These are phyloP conservation scores for Bombus ignitus DNA, from an alignment of 1,140 invertebrate species.

Conservation along the genomic window DNA sequence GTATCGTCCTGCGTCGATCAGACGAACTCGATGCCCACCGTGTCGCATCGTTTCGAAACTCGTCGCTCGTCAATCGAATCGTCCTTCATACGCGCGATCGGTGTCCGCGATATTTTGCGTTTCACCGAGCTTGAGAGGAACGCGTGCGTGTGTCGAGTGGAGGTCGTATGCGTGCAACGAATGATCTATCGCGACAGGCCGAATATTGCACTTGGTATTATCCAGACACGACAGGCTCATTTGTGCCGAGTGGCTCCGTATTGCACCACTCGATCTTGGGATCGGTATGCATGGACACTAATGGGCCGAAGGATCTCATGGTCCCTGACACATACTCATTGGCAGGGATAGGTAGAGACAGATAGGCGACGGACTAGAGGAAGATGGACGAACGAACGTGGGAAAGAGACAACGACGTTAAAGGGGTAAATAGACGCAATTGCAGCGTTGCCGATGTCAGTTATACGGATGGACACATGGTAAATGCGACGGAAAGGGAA, in stretches of 20 bases:
- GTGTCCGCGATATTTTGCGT: constrained; percentile 32
- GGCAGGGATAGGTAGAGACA: constrained; percentile 40
- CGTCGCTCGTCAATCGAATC: constrained; percentile 1
- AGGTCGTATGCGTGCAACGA: background rate
- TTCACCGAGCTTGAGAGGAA: background rate
- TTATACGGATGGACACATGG: constrained; percentile 53
- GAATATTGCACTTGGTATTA: constrained; percentile 69
- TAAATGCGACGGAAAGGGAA: constrained; percentile 32
- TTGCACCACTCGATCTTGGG: constrained; percentile 63
- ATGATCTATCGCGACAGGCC: constrained; percentile 67
- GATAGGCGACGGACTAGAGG: constrained; percentile 9
- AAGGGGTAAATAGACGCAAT: constrained; percentile 51
- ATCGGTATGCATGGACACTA: constrained; percentile 68
- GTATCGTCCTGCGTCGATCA: background rate
- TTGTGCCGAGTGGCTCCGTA: constrained; percentile 64
- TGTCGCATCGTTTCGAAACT: no score
- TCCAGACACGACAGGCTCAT: constrained; percentile 69
- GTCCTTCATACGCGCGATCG: background rate
- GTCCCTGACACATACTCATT: constrained; percentile 65
- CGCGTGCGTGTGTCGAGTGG: background rate
- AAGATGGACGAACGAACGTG: background rate
- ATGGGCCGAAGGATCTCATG: constrained; percentile 66
- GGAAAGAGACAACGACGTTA: constrained; percentile 17
- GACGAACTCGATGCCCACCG: constrained; percentile 3
- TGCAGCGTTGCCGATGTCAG: constrained; percentile 50